Evolutionary conservation across 2,797 vertebrate species (phyloP).

Genomic region (Xyrichtys novacula): DNA sequence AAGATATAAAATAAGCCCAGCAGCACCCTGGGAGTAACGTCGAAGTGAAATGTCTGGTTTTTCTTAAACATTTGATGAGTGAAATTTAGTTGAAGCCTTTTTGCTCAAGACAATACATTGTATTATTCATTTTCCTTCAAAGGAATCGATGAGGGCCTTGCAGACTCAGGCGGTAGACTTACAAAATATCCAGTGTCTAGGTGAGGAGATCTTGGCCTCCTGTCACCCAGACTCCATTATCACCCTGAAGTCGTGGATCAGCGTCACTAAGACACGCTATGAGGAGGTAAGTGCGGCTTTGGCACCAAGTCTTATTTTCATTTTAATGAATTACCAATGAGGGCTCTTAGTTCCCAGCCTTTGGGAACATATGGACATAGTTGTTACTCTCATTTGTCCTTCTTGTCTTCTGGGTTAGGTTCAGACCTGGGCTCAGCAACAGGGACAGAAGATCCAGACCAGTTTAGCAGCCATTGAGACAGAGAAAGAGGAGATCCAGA

Average conservation of each 20-base stretch:
- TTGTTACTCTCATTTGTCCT: background rate
- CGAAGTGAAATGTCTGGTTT: background rate
- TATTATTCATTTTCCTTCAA: background rate
- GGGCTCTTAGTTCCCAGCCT: no score
- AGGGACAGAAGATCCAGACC: conserved; percentile 83
- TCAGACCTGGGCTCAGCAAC: conserved; percentile 88
- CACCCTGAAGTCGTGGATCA: conserved; percentile 91
- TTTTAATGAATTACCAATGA: no score
- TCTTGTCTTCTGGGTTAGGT: conserved; percentile 78
- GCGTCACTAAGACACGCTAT: conserved; percentile 88
- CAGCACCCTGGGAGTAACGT: background rate
- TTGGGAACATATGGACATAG: background rate
- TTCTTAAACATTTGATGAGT: background rate
- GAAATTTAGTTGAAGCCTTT: background rate
- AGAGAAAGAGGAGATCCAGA: conserved; percentile 83
- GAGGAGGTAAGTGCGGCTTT: conserved; percentile 84
- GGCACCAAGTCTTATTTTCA: background rate
- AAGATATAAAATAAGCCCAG: background rate
- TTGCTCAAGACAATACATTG: background rate
- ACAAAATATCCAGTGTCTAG: conserved; percentile 85
- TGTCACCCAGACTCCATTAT: conserved; percentile 91
- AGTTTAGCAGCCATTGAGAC: conserved; percentile 76
- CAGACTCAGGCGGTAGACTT: conserved; percentile 84
- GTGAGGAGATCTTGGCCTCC: conserved; percentile 87
- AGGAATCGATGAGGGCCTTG: conserved; percentile 86